phyloP scores from a whole-genome alignment of 1,140 invertebrate genomes.

The Bombyx mori region DNA sequence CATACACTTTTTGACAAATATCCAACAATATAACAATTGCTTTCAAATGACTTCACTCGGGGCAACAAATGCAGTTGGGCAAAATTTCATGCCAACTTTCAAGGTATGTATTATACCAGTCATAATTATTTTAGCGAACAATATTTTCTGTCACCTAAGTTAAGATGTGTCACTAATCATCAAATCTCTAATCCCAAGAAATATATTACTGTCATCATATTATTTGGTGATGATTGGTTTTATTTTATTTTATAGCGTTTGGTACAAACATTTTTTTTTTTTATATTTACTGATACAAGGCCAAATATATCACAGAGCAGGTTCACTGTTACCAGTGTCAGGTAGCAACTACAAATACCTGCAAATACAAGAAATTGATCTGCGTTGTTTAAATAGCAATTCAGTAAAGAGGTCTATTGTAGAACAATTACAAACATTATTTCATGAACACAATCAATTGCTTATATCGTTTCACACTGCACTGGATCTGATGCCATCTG shows the following conservation, averaged over 20 bases:
- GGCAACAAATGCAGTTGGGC: conserved; percentile 25
- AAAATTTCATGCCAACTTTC: conserved; percentile 24
- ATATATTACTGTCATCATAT: conserved; percentile 17
- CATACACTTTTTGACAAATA: conserved; percentile 34
- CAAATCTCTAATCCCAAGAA: conserved; percentile 14
- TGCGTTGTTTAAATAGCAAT: conserved; percentile 32
- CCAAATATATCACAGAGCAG: conserved; percentile 33
- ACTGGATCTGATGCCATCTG: conserved; percentile 37
- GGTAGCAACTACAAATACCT: conserved; percentile 38
- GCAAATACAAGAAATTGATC: conserved; percentile 52
- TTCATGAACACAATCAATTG: conserved; percentile 52
- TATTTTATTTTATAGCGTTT: conserved; percentile 9
- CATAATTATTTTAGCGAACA: conserved; percentile 11
- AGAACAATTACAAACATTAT: conserved; percentile 33
- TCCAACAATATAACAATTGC: conserved; percentile 33
- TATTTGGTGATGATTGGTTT: conserved; percentile 16
- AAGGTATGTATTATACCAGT: conserved; percentile 15
- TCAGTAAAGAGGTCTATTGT: conserved; percentile 35
- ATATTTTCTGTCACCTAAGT: conserved; percentile 18
- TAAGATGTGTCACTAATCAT: conserved; percentile 18
- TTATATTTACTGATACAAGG: conserved; percentile 23
- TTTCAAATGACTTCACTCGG: conserved; percentile 34
- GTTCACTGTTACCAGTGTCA: conserved; percentile 31
- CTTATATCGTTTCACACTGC: conserved; percentile 31
- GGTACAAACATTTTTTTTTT: conserved; percentile 4